phyloP scores from a whole-genome alignment of 2,888 invertebrate genomes.

The Tiphia femorata region DNA sequence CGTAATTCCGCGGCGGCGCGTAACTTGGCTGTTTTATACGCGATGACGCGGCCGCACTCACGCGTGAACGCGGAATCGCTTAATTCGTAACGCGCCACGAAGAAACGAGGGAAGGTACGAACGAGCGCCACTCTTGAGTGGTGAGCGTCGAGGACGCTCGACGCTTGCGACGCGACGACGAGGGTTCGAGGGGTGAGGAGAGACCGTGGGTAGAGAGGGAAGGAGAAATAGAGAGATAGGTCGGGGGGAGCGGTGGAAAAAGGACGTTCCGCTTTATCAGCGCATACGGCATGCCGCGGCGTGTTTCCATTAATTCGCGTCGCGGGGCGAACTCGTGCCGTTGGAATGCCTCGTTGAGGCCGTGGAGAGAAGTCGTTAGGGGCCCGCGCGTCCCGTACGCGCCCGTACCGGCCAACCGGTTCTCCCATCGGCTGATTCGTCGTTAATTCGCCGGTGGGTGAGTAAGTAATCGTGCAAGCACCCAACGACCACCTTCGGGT shows the following conservation, averaged over 20 bases:
- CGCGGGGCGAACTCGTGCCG: slow-evolving; percentile 57
- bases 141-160: neutral
- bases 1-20: too few relatives aligned
- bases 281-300: slow-evolving; percentile 51
- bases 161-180: neutral
- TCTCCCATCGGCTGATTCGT: slow-evolving; percentile 60
- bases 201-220: slow-evolving; percentile 10
- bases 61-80: slow-evolving; percentile 46
- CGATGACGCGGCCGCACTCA: slow-evolving; percentile 26
- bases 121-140: too few relatives aligned
- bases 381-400: slow-evolving; percentile 44
- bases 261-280: slow-evolving; percentile 61
- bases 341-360: slow-evolving; percentile 57
- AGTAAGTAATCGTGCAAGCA: slow-evolving; percentile 55
- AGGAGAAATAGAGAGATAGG: slow-evolving; percentile 38
- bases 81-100: slow-evolving; percentile 35
- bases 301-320: slow-evolving; percentile 65
- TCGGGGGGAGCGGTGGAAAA: slow-evolving; percentile 21
- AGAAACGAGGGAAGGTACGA: slow-evolving; percentile 2
- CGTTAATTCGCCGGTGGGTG: slow-evolving; percentile 59
- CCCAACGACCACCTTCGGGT: slow-evolving; percentile 54
- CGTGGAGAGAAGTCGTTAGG: slow-evolving; percentile 56
- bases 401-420: slow-evolving; percentile 58
- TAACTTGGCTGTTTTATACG: too few relatives aligned
- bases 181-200: too few relatives aligned